A percentile compares a stretch with the other conserved stretches of the same genome.
These are phyloP conservation scores for Arbacia lixula DNA, from an alignment of 53 echinoderm and acorn worm species.

Conservation along the genomic window DNA sequence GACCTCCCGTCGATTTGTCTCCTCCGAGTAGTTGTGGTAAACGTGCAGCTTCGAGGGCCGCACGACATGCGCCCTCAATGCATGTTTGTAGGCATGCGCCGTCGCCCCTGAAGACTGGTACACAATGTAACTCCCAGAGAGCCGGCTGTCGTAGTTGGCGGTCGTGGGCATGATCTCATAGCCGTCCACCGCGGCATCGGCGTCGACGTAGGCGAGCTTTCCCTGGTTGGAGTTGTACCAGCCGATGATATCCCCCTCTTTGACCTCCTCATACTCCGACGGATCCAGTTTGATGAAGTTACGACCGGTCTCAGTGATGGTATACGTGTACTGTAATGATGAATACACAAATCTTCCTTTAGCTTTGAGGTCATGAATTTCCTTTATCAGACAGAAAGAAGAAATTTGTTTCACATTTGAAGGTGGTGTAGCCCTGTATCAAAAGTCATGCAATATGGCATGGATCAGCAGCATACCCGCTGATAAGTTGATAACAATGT, in stretches of 20 bases:
- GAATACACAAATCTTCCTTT: not conserved
- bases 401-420: too few relatives aligned
- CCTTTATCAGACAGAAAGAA: too few relatives aligned
- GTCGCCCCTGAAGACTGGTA: conserved; percentile 64
- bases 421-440: too few relatives aligned
- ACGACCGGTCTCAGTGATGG: conserved; percentile 64
- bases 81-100: conserved; percentile 72
- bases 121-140: conserved; percentile 64
- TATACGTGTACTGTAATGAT: conserved; percentile 36
- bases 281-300: conserved; percentile 65
- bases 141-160: conserved; percentile 62
- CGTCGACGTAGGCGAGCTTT: conserved; percentile 74
- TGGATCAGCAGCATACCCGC: too few relatives aligned
- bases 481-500: too few relatives aligned
- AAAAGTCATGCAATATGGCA: too few relatives aligned
- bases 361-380: not conserved
- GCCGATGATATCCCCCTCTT: conserved; percentile 81
- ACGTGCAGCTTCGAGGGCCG: conserved; percentile 80
- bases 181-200: conserved; percentile 66
- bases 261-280: conserved; percentile 68
- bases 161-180: conserved; percentile 72
- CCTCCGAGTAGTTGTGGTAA: conserved; percentile 88
- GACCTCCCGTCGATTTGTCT: conserved; percentile 64
- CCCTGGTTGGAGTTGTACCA: conserved; percentile 88
- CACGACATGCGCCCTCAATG: conserved; percentile 80